phyloP scores from a whole-genome alignment of 2,797 vertebrate species.

The Cetoscarus ocellatus region DNA sequence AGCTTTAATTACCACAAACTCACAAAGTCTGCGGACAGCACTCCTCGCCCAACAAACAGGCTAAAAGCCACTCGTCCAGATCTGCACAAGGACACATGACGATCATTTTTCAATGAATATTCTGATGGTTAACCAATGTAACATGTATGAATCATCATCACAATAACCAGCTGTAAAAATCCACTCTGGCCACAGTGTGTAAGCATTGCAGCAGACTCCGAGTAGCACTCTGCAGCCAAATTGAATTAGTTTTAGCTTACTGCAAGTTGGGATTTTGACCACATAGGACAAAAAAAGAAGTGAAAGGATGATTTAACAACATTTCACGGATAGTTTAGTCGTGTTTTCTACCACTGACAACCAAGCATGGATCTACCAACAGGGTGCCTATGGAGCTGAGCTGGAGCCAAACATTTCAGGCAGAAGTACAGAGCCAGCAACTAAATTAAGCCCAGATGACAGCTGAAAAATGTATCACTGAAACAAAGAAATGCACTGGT shows the following conservation, averaged over 20 bases:
- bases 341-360: slow-evolving; percentile 27
- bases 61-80: slow-evolving; percentile 56
- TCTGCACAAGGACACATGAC: slow-evolving; percentile 26
- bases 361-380: slow-evolving; percentile 27
- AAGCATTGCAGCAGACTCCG: not conserved
- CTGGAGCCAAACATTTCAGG: not conserved
- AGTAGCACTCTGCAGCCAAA: slow-evolving; percentile 29
- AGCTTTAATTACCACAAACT: slow-evolving; percentile 87
- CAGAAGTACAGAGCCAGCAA: not conserved
- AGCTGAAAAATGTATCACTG: too few relatives aligned
- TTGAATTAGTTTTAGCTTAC: slow-evolving; percentile 24
- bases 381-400: slow-evolving; percentile 10
- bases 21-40: slow-evolving; percentile 76
- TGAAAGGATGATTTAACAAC: slow-evolving; percentile 33
- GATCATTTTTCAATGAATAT: slow-evolving; percentile 1
- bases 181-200: slow-evolving; percentile 10
- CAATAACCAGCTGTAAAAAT: slow-evolving; percentile 17
- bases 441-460: not conserved
- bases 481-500: too few relatives aligned
- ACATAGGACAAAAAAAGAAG: slow-evolving; percentile 23
- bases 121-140: slow-evolving; percentile 8
- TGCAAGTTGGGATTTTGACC: slow-evolving; percentile 38
- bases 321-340: slow-evolving; percentile 44
- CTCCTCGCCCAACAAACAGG: slow-evolving; percentile 71
- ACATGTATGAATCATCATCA: slow-evolving; percentile 9